These are phyloP conservation scores for Atrichornis clamosus DNA, from an alignment of 2,113 vertebrate species.

Conservation along the genomic window DNA sequence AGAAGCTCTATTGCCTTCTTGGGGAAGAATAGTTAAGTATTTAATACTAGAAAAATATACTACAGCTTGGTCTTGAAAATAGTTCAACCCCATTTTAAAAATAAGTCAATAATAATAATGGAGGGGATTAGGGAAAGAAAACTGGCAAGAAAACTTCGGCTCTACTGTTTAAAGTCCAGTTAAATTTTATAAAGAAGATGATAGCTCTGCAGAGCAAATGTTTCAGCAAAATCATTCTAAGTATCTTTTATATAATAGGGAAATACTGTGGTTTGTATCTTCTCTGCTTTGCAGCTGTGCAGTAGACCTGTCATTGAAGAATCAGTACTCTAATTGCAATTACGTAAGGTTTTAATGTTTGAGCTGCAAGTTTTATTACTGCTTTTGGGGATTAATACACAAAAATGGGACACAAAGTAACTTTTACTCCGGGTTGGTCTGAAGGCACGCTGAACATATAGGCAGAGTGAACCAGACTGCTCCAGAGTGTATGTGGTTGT, in stretches of 20 bases:
- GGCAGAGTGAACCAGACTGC: not conserved
- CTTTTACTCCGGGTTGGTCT: not conserved
- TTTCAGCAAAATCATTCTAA: not conserved
- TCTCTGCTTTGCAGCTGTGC: not conserved
- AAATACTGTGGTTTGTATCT: not conserved
- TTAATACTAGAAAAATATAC: not conserved
- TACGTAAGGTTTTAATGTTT: not conserved
- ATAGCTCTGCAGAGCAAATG: not conserved
- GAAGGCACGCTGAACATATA: not conserved
- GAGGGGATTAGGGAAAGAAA: fast-evolving
- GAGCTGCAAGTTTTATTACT: not conserved
- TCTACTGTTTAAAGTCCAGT: not conserved
- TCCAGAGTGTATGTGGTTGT: not conserved
- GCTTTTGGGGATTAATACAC: not conserved
- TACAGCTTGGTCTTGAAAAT: not conserved
- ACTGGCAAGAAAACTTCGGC: not conserved
- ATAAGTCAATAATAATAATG: not conserved
- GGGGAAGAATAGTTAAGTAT: not conserved
- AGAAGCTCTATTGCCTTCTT: not conserved
- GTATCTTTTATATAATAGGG: not conserved
- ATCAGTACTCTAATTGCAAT: not conserved
- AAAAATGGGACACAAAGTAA: not conserved
- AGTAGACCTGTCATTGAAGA: not conserved
- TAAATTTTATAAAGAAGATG: not conserved
- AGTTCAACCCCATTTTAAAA: not conserved